Percentiles rank a stretch among this genome's conserved stretches.
Evolutionary conservation across 2,113 vertebrate genomes (phyloP).

Genomic region (Aldabrachelys gigantea): DNA sequence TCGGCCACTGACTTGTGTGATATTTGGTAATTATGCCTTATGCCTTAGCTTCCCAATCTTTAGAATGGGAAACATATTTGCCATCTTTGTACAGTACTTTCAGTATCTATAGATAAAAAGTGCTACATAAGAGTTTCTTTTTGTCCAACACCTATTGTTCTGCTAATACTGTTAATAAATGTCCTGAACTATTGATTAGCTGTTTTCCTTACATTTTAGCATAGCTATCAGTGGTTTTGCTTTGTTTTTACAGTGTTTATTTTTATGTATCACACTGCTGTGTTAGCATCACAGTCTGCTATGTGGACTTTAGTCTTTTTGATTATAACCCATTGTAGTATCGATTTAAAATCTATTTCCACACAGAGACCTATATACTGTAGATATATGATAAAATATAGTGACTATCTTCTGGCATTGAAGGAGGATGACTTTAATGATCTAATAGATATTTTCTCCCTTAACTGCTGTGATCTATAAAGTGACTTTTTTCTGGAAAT

Average conservation of each 20-base stretch:
- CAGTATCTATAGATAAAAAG: background rate
- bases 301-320: background rate
- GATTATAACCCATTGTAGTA: fast-evolving
- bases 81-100: background rate
- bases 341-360: background rate
- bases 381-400: background rate
- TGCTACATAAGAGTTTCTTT: background rate
- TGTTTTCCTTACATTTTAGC: fast-evolving
- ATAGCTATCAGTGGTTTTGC: background rate
- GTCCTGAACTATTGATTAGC: fast-evolving
- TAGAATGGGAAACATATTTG: background rate
- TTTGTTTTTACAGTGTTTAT: background rate
- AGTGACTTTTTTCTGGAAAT: background rate
- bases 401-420: background rate
- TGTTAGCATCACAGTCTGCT: fast-evolving
- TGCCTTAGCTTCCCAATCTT: background rate
- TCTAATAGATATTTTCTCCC: background rate
- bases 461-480: background rate
- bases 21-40: constrained; percentile 32
- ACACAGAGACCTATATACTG: fast-evolving
- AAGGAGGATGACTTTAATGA: background rate
- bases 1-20: constrained; percentile 12
- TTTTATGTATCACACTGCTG: background rate
- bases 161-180: background rate
- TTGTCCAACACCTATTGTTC: fast-evolving